Base-by-base conservation (phyloP, 2,888 invertebrate genomes). In the Caenorhabditis sp. region DNA sequence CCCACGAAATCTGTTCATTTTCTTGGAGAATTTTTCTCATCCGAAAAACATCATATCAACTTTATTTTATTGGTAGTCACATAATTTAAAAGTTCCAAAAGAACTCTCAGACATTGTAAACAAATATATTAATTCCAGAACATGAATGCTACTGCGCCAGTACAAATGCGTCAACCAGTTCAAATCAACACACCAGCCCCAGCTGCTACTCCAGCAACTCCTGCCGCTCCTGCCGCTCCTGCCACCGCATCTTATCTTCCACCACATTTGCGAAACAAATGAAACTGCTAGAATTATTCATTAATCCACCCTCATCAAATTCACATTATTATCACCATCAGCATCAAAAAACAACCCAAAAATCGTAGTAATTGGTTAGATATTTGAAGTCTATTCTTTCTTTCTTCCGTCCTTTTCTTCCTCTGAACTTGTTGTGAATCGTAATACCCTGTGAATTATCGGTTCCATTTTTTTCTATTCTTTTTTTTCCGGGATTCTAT, bases 211-310 rank as follows among this genome's bases (percentile, higher is more conserved):
- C 53, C 36, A 59, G 59, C 59, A 8, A 1, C 58, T 61, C 58
- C 67, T 23, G 27, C 61, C 12, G 60, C 63, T 58, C 59, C 59
- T 25, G 26, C 70, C 4, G 53, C 64, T 23, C 26, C 69, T 12
- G 59, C 72, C 8, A 23, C 63, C 14, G 69, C 68, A 20, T 66
- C 77, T 0, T 84, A 84, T 66, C 74, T 84, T 3, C 84, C 84
- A 25, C 84, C 83, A 36, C 78, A 81, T 70, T 64, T 83, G 61
- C 68, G 83, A 67, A 77, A 69, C 12, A 43, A 43, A 14, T 43
- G 14, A 43, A 17, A 10, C 3, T 14, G 8, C 3, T 43, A 5
- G 43, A 43, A 17, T 17, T 63, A 62, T 56, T 36, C 57, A n/a
- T 54, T 62, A 53, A 31, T 31, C 31, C 31, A 31, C 31, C 31